phyloP scores from a whole-genome alignment of 2,113 vertebrate genomes.

The Eretmochelys imbricata region DNA sequence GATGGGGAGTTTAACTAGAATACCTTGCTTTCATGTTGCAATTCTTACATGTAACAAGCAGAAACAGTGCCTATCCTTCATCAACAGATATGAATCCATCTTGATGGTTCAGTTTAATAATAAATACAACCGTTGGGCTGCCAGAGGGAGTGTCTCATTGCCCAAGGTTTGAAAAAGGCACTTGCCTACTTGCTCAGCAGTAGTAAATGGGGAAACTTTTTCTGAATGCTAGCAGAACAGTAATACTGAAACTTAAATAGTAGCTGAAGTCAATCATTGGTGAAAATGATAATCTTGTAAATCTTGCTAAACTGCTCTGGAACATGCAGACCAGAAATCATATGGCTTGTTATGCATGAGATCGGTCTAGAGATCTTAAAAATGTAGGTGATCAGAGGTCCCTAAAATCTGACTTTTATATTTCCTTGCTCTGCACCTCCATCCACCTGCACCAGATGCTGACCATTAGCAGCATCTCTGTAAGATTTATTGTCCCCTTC shows the following conservation, averaged over 20 bases:
- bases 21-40: fast-evolving
- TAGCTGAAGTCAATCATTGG: fast-evolving
- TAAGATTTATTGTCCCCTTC: not conserved
- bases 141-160: fast-evolving
- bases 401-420: not conserved
- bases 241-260: not conserved
- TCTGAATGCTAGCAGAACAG: not conserved
- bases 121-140: not conserved
- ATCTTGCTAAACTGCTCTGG: not conserved
- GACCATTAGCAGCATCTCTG: not conserved
- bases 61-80: not conserved
- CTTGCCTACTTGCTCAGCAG: not conserved
- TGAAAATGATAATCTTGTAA: not conserved
- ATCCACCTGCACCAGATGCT: not conserved
- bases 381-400: not conserved
- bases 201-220: not conserved
- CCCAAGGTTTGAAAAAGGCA: not conserved
- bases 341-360: not conserved
- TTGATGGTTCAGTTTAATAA: not conserved
- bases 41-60: fast-evolving
- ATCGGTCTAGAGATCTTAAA: not conserved
- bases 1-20: not conserved
- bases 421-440: not conserved
- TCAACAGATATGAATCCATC: not conserved
- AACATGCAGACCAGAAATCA: not conserved